Evolutionary conservation across 2,797 vertebrate genomes (phyloP).

Genomic region (Spondyliosoma cantharus): DNA sequence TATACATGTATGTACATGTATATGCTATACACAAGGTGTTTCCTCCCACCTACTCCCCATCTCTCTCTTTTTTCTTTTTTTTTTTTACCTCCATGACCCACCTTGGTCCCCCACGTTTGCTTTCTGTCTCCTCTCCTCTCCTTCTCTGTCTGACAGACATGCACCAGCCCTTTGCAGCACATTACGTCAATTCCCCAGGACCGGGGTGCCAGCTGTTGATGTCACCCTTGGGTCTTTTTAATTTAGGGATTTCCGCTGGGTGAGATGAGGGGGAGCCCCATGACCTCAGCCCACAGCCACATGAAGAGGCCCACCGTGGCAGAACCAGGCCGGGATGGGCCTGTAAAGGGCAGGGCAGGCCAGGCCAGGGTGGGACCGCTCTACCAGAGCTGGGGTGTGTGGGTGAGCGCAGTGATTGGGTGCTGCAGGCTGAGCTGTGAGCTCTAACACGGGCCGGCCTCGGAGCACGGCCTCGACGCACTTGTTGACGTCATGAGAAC

Average conservation of each 20-base stretch:
- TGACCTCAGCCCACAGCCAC: conserved; percentile 76
- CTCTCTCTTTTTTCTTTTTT: too few relatives aligned
- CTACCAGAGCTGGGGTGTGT: conserved; percentile 45
- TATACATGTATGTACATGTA: neutral
- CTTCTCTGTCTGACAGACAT: conserved; percentile 71
- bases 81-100: neutral
- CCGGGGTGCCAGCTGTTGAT: conserved; percentile 80
- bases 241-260: conserved; percentile 83
- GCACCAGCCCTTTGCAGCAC: conserved; percentile 75
- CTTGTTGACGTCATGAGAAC: conserved; percentile 28
- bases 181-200: conserved; percentile 75
- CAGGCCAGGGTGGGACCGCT: conserved; percentile 44
- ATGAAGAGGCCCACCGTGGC: conserved; percentile 71
- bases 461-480: neutral
- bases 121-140: conserved; percentile 22
- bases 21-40: neutral
- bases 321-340: conserved; percentile 35
- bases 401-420: conserved; percentile 17
- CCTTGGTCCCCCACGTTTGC: neutral
- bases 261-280: conserved; percentile 76
- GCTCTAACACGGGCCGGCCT: conserved; percentile 13
- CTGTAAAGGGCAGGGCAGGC: conserved; percentile 18
- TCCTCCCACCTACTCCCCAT: neutral
- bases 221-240: conserved; percentile 84
- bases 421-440: conserved; percentile 34